phyloP scores from a whole-genome alignment of 1,140 invertebrate species.

The Bombyx mori region DNA sequence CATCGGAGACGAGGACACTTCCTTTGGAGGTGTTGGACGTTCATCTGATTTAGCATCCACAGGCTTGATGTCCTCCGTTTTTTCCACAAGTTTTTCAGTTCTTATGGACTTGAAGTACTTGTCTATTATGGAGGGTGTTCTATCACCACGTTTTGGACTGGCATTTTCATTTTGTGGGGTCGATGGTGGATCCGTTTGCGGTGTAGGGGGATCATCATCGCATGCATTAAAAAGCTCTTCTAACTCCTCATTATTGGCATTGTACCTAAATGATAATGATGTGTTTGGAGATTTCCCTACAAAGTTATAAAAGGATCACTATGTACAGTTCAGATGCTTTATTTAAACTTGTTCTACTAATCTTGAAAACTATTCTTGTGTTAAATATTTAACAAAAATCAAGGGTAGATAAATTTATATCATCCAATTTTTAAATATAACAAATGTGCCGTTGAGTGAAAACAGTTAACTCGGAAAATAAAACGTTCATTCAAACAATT shows the following conservation, averaged over 20 bases:
- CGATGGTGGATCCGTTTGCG: slow-evolving; percentile 57
- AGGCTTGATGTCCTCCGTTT: slow-evolving; percentile 46
- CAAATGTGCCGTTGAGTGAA: too few species aligned
- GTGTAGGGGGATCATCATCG: slow-evolving; percentile 72
- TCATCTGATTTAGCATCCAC: slow-evolving; percentile 35
- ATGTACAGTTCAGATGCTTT: background rate
- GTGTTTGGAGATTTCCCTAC: slow-evolving; percentile 78
- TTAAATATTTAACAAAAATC: too few species aligned
- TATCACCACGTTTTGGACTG: slow-evolving; percentile 59
- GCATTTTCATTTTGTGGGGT: slow-evolving; percentile 45
- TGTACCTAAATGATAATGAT: slow-evolving; percentile 78
- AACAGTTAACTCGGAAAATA: too few species aligned
- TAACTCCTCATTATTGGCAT: slow-evolving; percentile 79
- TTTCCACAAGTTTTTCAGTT: slow-evolving; percentile 49
- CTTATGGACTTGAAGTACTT: slow-evolving; percentile 69
- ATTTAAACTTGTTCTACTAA: background rate
- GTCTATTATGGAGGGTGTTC: slow-evolving; percentile 58
- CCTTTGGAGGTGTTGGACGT: slow-evolving; percentile 34
- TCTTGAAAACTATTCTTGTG: too few species aligned
- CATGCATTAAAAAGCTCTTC: slow-evolving; percentile 77
- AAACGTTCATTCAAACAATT: too few species aligned
- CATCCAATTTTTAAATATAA: too few species aligned
- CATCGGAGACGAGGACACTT: slow-evolving; percentile 64
- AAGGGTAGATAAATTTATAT: too few species aligned
- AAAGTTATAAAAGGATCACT: background rate